Base-by-base conservation (phyloP, 2,888 invertebrate species). In the Pherbina coryleti region DNA sequence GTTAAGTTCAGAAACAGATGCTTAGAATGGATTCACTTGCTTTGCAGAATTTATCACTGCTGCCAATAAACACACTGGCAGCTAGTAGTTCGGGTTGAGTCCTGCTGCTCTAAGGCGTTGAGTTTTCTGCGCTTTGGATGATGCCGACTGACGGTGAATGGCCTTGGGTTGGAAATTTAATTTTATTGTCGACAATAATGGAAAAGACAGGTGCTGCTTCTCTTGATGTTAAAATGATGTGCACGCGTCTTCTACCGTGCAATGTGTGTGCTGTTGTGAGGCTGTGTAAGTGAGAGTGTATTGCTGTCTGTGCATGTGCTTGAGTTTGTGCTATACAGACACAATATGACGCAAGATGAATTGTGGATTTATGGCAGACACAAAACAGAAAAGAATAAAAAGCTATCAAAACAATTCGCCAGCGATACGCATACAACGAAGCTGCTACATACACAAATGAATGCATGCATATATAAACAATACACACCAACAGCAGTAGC, bases 351-450 rank as follows among this genome's bases (percentile, higher is more conserved):
- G 85, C 84, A 83, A 83, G 83, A 86, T 85, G 84, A 87, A 86
- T 88, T 84, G 84, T 84, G 87, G 87, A 88, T 87, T 88, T 88
- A 87, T 88, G 79, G 81, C 82, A 82, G 82, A 83, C 84, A 83
- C 14, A 44, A 44, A 44, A 44, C 44, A 78, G 73, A 80, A 81
- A 79, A 76, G 75, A 74, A 82, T 78, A 74, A 81, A 79, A 73
- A 70, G 70, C 72, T 62, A 44, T 64, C 19, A 22, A 19, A 19
- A 22, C 19, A 55, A 55, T 19, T n/a, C 19, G 22, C 8, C 19
- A 55, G 7, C 19, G n/a, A 55, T 55, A 31, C 11, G 14, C 11
- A 25, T 28, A 31, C 28, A 37, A 51, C 28, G 49, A 11, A 14
- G 37, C 8, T n/a, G 11, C 11, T 44, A 44, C 44, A 11, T 11